phyloP scores from a whole-genome alignment of 1,140 invertebrate species.

The Drosophila lacertosa region DNA sequence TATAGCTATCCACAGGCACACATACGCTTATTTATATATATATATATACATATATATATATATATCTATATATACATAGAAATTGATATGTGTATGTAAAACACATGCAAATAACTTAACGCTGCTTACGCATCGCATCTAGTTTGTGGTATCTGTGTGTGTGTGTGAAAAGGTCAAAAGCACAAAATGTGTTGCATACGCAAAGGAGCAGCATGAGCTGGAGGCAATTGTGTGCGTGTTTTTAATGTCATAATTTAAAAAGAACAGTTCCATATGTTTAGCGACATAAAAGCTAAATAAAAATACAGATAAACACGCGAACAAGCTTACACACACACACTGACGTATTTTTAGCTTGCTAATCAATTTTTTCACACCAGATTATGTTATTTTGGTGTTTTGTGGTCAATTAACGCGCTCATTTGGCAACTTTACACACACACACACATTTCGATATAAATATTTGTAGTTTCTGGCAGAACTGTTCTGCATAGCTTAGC shows the following conservation, averaged over 20 bases:
- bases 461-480: background rate
- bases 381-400: slow-evolving; percentile 28
- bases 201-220: slow-evolving; percentile 21
- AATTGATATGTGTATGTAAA: background rate
- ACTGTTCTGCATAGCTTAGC: background rate
- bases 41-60: background rate
- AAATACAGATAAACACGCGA: slow-evolving; percentile 1
- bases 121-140: slow-evolving; percentile 29
- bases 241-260: slow-evolving; percentile 8
- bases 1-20: background rate
- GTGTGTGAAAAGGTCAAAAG: slow-evolving; percentile 65
- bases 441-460: slow-evolving; percentile 10
- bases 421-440: slow-evolving; percentile 19
- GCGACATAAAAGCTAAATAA: background rate
- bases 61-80: background rate
- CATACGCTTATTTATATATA: no score
- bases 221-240: background rate
- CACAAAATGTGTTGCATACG: slow-evolving; percentile 48
- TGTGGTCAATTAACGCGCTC: slow-evolving; percentile 46
- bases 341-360: slow-evolving; percentile 24
- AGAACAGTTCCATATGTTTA: slow-evolving; percentile 31
- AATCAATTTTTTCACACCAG: slow-evolving; percentile 66
- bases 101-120: slow-evolving; percentile 16
- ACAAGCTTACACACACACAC: slow-evolving; percentile 18
- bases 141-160: slow-evolving; percentile 26